These are phyloP conservation scores for Betta splendens DNA, from an alignment of 2,797 vertebrate genomes.

Conservation along the genomic window DNA sequence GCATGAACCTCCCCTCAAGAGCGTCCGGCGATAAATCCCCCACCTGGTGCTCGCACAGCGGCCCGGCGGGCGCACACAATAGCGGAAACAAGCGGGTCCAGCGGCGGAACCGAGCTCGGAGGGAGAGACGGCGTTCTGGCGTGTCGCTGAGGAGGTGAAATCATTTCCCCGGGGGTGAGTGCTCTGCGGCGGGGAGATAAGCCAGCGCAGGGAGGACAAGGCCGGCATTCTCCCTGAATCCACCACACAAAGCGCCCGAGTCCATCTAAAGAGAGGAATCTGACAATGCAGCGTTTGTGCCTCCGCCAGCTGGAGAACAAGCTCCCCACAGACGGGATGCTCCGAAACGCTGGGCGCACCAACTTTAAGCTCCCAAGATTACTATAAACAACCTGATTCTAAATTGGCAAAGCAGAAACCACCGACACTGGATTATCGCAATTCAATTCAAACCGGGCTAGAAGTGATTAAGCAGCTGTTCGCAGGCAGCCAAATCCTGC, in stretches of 20 bases:
- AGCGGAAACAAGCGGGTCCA: constrained; percentile 23
- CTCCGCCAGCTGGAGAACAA: constrained; percentile 69
- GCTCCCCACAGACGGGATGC: constrained; percentile 60
- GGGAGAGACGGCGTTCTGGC: constrained; percentile 35
- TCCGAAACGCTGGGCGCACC: constrained; percentile 48
- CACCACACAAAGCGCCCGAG: constrained; percentile 66
- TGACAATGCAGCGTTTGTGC: constrained; percentile 75
- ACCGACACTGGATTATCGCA: constrained; percentile 45
- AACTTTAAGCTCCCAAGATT: constrained; percentile 51
- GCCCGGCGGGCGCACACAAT: constrained; percentile 28
- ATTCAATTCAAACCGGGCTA: constrained; percentile 38
- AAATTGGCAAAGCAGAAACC: constrained; percentile 43
- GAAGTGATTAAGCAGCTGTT: constrained; percentile 23
- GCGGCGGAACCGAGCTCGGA: constrained; percentile 18
- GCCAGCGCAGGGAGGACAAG: constrained; percentile 69
- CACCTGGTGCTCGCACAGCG: constrained; percentile 35
- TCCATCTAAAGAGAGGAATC: constrained; percentile 71
- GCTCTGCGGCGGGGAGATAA: constrained; percentile 60
- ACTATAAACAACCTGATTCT: constrained; percentile 51
- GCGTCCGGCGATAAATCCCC: constrained; percentile 34
- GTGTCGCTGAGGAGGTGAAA: constrained; percentile 24
- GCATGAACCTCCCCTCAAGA: constrained; percentile 33
- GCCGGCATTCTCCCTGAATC: constrained; percentile 69
- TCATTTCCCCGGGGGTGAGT: constrained; percentile 58
- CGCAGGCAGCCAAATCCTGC: constrained; percentile 26